Evolutionary conservation across 2,113 vertebrate genomes (phyloP), one percentile per base, ranked within the genome.

Genomic region (Chionomys nivalis): DNA sequence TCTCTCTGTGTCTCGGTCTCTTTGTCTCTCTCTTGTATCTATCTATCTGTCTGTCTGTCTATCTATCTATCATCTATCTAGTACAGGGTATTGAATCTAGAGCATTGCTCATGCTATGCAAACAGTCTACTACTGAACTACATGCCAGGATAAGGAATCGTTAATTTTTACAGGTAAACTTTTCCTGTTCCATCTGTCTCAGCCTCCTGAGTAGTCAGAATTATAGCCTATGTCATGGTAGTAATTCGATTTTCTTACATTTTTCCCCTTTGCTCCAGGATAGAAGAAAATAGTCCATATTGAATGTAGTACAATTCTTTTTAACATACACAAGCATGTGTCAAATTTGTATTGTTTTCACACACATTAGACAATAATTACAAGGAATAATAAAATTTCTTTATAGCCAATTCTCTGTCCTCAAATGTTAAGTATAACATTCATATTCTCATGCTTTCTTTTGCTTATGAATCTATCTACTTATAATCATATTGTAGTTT

Each of bases 321-420:
- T 73, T 31, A 76, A 77, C 11, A 19, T 1, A 14, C 63, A 73
- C n/a, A 42, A 39, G 33, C 79, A 10, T 72, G 8, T 85, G 23
- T 47, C 85, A 52, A 68, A 65, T 73, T 14, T 79, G 14, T 21
- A 65, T 75, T 85, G 26, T 75, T 87, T 78, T 88, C 79, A 92
- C 4, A 76, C 10, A 92, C 79, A 72, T 78, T 61, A 86, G 89
- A 70, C 16, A 91, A 63, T 0, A 77, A 28, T 86, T 86, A 65
- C 58, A 61, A 58, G 90, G 70, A 95, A 61, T 31, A n/a, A 68
- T 28, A 65, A 87, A 95, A 79, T 85, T 13, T 39, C 83, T 42
- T 44, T 39, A 17, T 16, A 87, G 79, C 16, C 66, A 58, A 12
- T 44, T 77, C 36, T 87, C 66, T 90, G 79, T 75, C 36, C 55